Base-by-base conservation (phyloP, 2,797 vertebrate genomes). In the Anisognathus igniventris region DNA sequence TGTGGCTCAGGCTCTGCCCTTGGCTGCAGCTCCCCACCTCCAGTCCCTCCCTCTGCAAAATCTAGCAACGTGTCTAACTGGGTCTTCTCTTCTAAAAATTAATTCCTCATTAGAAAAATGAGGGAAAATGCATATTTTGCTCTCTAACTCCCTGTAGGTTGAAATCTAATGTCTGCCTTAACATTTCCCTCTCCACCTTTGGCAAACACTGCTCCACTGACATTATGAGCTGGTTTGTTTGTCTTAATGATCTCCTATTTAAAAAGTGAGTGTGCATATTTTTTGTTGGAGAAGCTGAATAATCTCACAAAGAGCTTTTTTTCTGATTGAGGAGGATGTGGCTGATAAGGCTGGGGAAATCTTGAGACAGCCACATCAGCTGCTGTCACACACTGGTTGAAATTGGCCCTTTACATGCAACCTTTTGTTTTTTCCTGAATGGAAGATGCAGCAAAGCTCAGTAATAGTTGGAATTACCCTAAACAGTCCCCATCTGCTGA, bases 21-120 rank as follows among this genome's bases (percentile, higher is more conserved):
- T 16, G 14, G n/a, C 13, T 18, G 5, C 7, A 47, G 50, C 44
- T 86, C 40, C 61, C 42, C 25, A 1, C 23, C 50, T 68, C 21
- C 48, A 51, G 18, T 14, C 65, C 40, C 27, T 24, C 28, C 19
- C 53, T 53, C 65, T 60, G 61, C 42, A 91, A 84, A 86, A 86
- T 13, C 40, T 23, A 78, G 10, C 13, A 11, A 28, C 0, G 0
- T 7, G 9, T 25, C 28, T 2, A 0, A 18, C 25, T 20, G 28
- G 6, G 15, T 35, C 33, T 83, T 62, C 44, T 62, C 33, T 50
- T 45, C 57, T 50, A 31, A 74, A 77, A 91, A 70, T n/a, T 2
- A 50, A 66, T 47, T 80, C 45, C 9, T 82, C 12, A 6, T 74
- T 79, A 80, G 80, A 67, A 87, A 91, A 83, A 48, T 3, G 2